Base-by-base conservation (phyloP, 2,888 invertebrate genomes). In the Zaprionus lineosus region DNA sequence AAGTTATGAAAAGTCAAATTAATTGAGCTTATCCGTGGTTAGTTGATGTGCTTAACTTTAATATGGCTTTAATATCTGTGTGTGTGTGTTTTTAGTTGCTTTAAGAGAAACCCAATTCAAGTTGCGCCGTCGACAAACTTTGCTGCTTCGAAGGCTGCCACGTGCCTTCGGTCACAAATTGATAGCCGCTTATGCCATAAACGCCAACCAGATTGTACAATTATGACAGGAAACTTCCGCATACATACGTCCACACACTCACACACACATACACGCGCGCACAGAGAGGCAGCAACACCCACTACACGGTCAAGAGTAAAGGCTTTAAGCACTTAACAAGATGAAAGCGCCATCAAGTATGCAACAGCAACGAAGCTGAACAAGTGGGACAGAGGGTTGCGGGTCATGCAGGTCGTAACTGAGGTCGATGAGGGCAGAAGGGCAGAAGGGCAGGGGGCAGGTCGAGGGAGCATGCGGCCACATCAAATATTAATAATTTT, bases 401-500 rank as follows among this genome's bases (percentile, higher is more conserved):
- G 39, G 37, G 19, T 46, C 46, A 40, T n/a, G n/a, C n/a, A n/a
- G n/a, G n/a, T n/a, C n/a, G n/a, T n/a, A n/a, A n/a, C n/a, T n/a
- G n/a, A n/a, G n/a, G n/a, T n/a, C n/a, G n/a, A 21, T n/a, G 29
- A 28, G 26, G 19, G 31, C 7, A 3, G 2, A 6, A 33, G n/a
- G n/a, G 39, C 12, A 19, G 56, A 43, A 24, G 37, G 15, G 14
- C 24, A 9, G 7, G 15, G 1, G 18, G 43, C n/a, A 8, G 1
- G 11, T 28, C 19, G n/a, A n/a, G 19, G 15, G 9, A 3, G 8
- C 12, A 7, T 19, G 33, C 8, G 36, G 21, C 40, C 44, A 37
- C 55, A 85, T 86, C 53, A 86, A 81, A 74, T 86, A 81, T 81
- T 81, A 81, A 81, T 84, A 85, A 84, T 77, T 74, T 84, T 60